Base-by-base conservation (phyloP, 2,888 invertebrate genomes). In the Drosophila maculinotata region DNA sequence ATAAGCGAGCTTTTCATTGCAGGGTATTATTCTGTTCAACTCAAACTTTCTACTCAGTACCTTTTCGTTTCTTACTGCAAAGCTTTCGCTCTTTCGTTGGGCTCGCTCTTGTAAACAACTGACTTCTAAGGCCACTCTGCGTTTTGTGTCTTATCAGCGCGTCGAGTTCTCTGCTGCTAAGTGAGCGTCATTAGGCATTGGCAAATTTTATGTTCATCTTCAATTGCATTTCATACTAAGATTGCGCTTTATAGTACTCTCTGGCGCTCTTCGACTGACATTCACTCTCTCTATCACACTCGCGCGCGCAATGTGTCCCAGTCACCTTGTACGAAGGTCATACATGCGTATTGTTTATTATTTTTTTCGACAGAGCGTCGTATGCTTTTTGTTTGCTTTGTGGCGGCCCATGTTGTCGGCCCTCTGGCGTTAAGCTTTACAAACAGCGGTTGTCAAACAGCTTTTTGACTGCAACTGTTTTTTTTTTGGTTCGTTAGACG, bases 321-420 rank as follows among this genome's bases (percentile, higher is more conserved):
- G 92, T 93, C 93, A 93, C 93, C 93, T 93, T 93, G 92, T 75
- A 75, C 69, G 90, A 93, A 93, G 93, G 93, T 93, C 92, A 91
- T 82, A 89, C 90, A 90, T 91, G 91, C 91, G 90, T 89, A 84
- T 79, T 77, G 47, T 78, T 68, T 76, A 71, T 66, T 67, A 49
- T 74, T 75, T 75, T 60, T 78, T 38, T 62, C 71, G 57, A 63
- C 30, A 63, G 69, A 52, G 69, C 14, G 36, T 38, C 51, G 26
- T 54, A 56, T 75, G 72, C 70, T 70, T 70, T 70, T 70, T 65
- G 28, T 52, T 56, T 66, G 59, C 53, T 57, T 64, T 65, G 36
- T 48, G 36, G 42, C 47, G 9, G 45, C 23, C 31, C 49, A 52
- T 20, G 35, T 4, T 30, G 44, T 3, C 1, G 6, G 73, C 73